A percentile compares a stretch with the other conserved stretches of the same genome.
These are phyloP conservation scores for Accipiter virgatus DNA, from an alignment of 2,113 vertebrate genomes.

Conservation along the genomic window DNA sequence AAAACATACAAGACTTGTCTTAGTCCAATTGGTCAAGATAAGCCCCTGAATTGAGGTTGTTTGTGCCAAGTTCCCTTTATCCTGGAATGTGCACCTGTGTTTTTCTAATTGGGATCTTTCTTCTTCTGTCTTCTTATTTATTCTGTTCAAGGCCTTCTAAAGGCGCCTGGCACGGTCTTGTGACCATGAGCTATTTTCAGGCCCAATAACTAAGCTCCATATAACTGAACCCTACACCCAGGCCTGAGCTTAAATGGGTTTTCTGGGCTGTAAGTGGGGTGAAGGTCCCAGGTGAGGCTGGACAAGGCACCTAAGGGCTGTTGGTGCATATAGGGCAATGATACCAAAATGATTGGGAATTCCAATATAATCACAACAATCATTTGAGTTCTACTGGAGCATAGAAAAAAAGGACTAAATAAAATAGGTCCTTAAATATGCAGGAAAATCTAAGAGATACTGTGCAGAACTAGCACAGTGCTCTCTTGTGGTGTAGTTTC, in stretches of 20 bases:
- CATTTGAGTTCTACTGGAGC: not conserved
- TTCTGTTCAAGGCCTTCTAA: no score
- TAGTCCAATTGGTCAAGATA: no score
- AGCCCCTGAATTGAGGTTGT: no score
- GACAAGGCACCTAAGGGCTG: not conserved
- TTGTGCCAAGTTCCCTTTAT: no score
- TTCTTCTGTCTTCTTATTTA: no score
- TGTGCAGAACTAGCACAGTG: not conserved
- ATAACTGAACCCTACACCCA: no score
- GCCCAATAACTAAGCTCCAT: no score
- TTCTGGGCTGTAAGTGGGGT: not conserved
- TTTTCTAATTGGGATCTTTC: no score
- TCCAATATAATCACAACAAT: not conserved
- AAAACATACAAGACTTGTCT: no score
- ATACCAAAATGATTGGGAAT: not conserved
- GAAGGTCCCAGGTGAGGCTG: not conserved
- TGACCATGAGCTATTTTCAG: no score
- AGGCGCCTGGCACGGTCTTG: no score
- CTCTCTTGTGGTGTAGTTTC: not conserved
- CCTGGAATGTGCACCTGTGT: no score
- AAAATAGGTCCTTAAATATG: not conserved
- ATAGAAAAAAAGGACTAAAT: not conserved
- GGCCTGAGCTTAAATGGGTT: not conserved
- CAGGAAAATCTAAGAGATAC: not conserved
- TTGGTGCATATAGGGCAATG: not conserved